These are phyloP conservation scores for Eutolmus rufibarbis DNA, from an alignment of 2,888 invertebrate genomes.

Conservation along the genomic window DNA sequence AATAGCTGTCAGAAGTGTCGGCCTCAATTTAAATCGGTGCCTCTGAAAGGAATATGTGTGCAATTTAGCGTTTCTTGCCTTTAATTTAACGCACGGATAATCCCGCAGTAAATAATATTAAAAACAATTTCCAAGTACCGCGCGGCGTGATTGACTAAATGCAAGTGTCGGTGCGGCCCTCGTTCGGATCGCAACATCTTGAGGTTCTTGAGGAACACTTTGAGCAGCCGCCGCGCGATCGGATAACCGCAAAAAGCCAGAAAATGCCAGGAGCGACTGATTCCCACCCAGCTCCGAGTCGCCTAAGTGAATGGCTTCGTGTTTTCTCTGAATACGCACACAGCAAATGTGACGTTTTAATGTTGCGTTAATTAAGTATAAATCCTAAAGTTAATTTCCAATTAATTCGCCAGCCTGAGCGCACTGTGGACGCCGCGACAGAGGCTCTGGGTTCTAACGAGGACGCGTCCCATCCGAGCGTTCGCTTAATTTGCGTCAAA, in stretches of 20 bases:
- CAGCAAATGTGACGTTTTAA: constrained; percentile 46
- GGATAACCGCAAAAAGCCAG: not conserved
- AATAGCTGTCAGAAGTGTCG: constrained; percentile 46
- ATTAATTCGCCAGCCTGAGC: constrained; percentile 44
- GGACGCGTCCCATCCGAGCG: not conserved
- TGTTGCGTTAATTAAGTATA: constrained; percentile 48
- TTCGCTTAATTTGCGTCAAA: constrained; percentile 3
- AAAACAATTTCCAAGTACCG: constrained; percentile 26
- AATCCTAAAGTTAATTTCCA: constrained; percentile 48
- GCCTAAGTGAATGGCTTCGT: not conserved
- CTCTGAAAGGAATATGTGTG: constrained; percentile 33
- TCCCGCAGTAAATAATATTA: constrained; percentile 17
- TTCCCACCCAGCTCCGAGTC: constrained; percentile 17
- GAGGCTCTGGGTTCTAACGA: not conserved
- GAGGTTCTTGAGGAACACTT: constrained; percentile 9
- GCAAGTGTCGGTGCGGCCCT: not conserved
- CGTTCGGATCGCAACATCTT: constrained; percentile 8
- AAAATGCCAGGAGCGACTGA: constrained; percentile 4
- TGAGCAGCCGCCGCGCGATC: not conserved
- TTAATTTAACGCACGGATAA: constrained; percentile 28
- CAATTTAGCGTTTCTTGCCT: constrained; percentile 15
- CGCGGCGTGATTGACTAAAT: constrained; percentile 29
- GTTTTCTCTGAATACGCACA: constrained; percentile 10
- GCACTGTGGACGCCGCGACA: not conserved
- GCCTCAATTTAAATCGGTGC: constrained; percentile 45